Base-by-base conservation (phyloP, 2,797 vertebrate genomes). In the Acropternis orthonyx region DNA sequence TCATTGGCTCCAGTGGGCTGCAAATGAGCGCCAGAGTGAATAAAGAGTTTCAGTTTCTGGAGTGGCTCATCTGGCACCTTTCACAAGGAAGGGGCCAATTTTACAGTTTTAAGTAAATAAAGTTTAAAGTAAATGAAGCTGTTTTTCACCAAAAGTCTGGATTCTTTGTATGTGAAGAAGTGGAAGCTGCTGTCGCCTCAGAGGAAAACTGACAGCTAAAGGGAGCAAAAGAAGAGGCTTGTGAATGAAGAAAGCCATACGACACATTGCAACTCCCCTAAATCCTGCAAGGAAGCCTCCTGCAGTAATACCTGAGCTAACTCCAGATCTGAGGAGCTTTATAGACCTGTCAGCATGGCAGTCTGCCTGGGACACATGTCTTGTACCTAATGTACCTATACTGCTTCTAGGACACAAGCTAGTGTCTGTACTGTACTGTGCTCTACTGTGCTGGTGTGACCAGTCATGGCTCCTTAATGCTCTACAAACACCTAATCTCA, bases 11-110 rank as follows among this genome's bases (percentile, higher is more conserved):
- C 86, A 16, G 28, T 79, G 85, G 90, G 92, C 90, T 91, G 93
- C 93, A 83, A 92, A 76, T 19, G 59, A 92, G 94, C 43, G 79
- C 88, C 86, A 30, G 88, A 26, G 41, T 2, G 88, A 96, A 97
- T 93, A 97, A 96, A 95, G 95, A 36, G 88, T 94, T 97, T 95
- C 88, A 96, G 95, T 97, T 95, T 86, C 95, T 92, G 65, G 56
- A 92, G 92, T 44, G 15, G 61, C 67, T 95, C 94, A 74, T 80
- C 94, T 97, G 96, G 95, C 95, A 96, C 93, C 93, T 97, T 93
- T 89, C 68, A 30, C 67, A 81, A 83, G 91, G 80, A 83, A 93
- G 91, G 56, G 92, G 93, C 95, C 95, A 87, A 80, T 95, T 94
- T 89, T 93, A 28, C 88, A 89, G 84, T 56, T 95, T 75, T 89